Evolutionary conservation across 2,888 invertebrate species (phyloP).

Genomic region (Argyresthia goedartella): DNA sequence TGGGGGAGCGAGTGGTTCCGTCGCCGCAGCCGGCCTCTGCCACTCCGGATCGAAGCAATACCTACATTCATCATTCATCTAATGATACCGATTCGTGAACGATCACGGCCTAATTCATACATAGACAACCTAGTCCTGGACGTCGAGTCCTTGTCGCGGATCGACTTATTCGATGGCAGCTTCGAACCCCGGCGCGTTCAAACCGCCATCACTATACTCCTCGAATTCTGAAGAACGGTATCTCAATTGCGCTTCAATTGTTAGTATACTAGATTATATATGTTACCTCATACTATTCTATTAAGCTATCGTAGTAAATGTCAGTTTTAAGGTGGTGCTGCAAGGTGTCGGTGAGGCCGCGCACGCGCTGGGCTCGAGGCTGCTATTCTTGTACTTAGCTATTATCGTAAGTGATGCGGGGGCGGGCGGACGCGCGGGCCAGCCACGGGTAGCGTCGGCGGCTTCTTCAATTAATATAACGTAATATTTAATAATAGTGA

Average conservation of each 20-base stretch:
- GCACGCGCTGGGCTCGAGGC: constrained; percentile 4
- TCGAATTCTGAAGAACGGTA: constrained; percentile 48
- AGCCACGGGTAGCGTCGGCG: constrained; percentile 7
- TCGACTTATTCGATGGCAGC: constrained; percentile 16
- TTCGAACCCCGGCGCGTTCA: constrained; percentile 20
- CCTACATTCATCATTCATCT: too few species aligned
- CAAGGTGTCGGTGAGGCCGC: constrained; percentile 18
- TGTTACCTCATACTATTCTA: constrained; percentile 35
- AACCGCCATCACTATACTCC: constrained; percentile 31
- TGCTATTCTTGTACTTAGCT: constrained; percentile 4
- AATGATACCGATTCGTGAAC: too few species aligned
- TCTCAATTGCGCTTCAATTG: constrained; percentile 50
- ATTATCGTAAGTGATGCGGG: not conserved
- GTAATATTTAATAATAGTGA: constrained; percentile 19
- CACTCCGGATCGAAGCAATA: not conserved
- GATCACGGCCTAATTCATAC: too few species aligned
- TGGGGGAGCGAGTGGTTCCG: constrained; percentile 11
- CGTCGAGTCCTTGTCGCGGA: constrained; percentile 18
- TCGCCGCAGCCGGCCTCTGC: constrained; percentile 12
- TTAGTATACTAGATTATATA: constrained; percentile 48
- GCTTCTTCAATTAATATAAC: constrained; percentile 29
- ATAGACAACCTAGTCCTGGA: not conserved
- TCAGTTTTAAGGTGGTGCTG: too few species aligned
- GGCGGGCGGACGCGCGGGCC: not conserved
- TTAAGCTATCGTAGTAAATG: constrained; percentile 34